Evolutionary conservation across 2,888 invertebrate species (phyloP), one percentile per base, ranked within the genome.

Genomic region (Drosophila merina): DNA sequence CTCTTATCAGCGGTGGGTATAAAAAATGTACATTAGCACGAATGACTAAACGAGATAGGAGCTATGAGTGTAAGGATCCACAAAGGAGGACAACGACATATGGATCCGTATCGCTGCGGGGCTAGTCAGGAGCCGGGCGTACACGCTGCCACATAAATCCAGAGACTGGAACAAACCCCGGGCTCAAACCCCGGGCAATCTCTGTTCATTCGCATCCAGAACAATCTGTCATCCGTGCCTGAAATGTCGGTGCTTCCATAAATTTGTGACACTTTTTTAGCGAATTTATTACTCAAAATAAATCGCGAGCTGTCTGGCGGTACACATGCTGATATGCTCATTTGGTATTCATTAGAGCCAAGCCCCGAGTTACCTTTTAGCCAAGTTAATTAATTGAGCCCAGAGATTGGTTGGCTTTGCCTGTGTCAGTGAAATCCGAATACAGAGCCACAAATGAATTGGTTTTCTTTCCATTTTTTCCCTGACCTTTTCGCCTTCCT

Each of bases 201-300:
- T 55, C 49, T 52, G 66, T 33, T 66, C 56, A 69, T 58, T 64
- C 64, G 67, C 60, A 71, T 54, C 62, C 55, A 51, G 26, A 12
- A 67, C 87, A 77, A 82, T 82, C 87, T 78, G 85, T 82, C 82
- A 82, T 82, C 87, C 72, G 76, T 57, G 74, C 68, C 52, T 49
- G 57, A 51, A 69, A 70, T 75, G 78, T 81, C 68, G 76, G 62
- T 82, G 77, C 66, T 64, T 82, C 64, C 86, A 88, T 86, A 86
- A 84, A 88, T 86, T 88, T 88, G 84, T 83, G 88, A 88, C 86
- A 86, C 88, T 84, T 88, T 84, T 75, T 62, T 69, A 74, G 51
- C 78, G 70, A 88, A 84, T 84, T 84, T 84, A 88, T 84, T 82
- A 75, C 78, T 54, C 59, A 59, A 85, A 79, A 80, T 86, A 87